phyloP scores from a whole-genome alignment of 2,888 invertebrate species.

The Aspidiotus destructor region DNA sequence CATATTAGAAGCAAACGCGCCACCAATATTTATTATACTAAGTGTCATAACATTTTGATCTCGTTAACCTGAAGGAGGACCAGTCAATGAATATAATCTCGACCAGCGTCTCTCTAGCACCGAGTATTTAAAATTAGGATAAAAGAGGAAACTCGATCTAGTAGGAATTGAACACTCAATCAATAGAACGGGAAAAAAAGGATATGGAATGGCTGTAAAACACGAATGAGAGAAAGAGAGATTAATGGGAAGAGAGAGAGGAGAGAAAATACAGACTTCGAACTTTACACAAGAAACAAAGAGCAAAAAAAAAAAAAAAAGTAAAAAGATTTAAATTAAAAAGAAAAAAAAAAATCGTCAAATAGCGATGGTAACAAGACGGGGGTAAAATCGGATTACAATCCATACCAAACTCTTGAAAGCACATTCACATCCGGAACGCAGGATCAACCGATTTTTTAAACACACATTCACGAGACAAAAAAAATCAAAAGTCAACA shows the following conservation, averaged over 20 bases:
- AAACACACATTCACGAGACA: not conserved
- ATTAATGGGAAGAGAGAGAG: constrained; percentile 1
- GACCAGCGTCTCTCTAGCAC: too few relatives aligned
- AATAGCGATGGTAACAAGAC: constrained; percentile 31
- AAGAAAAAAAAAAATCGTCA: constrained; percentile 22
- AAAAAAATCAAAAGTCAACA: too few relatives aligned
- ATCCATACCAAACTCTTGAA: constrained; percentile 11
- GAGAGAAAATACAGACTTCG: constrained; percentile 4
- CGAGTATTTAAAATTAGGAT: too few relatives aligned
- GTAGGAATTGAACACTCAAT: too few relatives aligned
- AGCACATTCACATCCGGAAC: constrained; percentile 5
- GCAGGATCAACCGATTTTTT: not conserved
- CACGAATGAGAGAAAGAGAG: not conserved
- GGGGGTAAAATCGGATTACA: constrained; percentile 13
- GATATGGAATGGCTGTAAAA: constrained; percentile 2
- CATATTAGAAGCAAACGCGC: too few relatives aligned
- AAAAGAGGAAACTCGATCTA: too few relatives aligned
- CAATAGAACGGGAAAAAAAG: not conserved
- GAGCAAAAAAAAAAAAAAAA: constrained; percentile 16
- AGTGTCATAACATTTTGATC: too few relatives aligned
- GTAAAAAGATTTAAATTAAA: constrained; percentile 8
- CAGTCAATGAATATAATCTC: too few relatives aligned
- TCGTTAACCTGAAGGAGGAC: too few relatives aligned
- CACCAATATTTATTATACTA: too few relatives aligned
- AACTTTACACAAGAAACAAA: not conserved